Conservation (phyloP, 2,888 invertebrate species). For the Zele albiditarsus region DNA sequence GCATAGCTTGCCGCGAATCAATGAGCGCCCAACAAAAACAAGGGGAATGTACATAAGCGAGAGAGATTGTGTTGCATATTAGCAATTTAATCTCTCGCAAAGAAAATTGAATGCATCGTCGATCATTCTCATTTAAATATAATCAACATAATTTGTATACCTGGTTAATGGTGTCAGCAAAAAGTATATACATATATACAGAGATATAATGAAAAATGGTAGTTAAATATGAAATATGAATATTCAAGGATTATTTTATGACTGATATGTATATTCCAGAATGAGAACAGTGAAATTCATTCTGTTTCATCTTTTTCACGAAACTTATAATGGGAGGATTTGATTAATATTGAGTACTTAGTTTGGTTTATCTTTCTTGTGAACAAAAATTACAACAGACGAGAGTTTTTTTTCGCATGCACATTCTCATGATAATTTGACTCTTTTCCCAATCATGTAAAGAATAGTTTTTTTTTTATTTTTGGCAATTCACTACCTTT, state of each 20-base stretch:
- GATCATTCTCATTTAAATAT: constrained; percentile 3
- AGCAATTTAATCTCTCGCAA: not conserved
- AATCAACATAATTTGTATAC: not conserved
- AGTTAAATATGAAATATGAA: not conserved
- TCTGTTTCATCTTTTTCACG: not conserved
- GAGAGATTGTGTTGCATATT: not conserved
- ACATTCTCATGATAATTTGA: too few species aligned
- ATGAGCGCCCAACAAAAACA: not conserved
- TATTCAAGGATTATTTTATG: not conserved
- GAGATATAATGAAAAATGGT: not conserved
- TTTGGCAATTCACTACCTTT: too few species aligned
- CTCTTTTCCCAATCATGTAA: too few species aligned
- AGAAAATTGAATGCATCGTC: constrained; percentile 3
- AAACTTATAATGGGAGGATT: too few species aligned
- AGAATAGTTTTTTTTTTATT: too few species aligned
- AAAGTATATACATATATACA: not conserved
- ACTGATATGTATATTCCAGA: not conserved
- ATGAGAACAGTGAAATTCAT: not conserved
- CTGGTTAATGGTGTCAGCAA: not conserved
- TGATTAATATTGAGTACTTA: too few species aligned
- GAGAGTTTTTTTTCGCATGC: too few species aligned
- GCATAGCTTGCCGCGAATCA: constrained; percentile 25
- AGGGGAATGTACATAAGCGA: not conserved
- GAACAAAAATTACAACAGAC: too few species aligned
- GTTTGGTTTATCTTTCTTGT: too few species aligned